Percentiles rank a stretch among this genome's conserved stretches.
Conservation (phyloP, 37 sponge, comb jelly and placozoan genomes). For the Mnemiopsis leidyi region DNA sequence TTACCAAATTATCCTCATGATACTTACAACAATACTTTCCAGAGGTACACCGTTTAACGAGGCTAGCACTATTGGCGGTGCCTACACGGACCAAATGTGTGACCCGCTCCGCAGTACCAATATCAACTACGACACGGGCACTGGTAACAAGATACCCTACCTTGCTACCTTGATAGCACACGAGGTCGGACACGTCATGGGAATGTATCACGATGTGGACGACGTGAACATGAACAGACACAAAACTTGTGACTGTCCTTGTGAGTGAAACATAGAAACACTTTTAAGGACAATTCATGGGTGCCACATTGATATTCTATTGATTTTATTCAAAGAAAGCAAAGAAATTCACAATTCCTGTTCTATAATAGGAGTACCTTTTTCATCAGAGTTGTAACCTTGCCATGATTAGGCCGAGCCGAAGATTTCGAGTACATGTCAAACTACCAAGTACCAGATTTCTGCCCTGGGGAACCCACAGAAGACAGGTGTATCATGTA, state of each 20-base stretch:
- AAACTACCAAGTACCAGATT: background rate
- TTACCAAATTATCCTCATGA: background rate
- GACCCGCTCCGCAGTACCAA: background rate
- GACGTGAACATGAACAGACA: background rate
- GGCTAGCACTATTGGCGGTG: background rate
- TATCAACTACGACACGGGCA: slow-evolving; percentile 3
- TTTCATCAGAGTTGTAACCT: background rate
- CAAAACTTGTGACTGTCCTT: slow-evolving; percentile 31
- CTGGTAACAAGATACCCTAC: background rate
- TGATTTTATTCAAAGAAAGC: too few species aligned
- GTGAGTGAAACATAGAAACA: too few species aligned
- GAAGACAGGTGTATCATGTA: slow-evolving; percentile 33
- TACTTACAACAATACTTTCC: too few species aligned
- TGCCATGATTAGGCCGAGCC: background rate
- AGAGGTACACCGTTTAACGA: background rate
- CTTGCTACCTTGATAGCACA: background rate
- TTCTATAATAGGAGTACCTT: too few species aligned
- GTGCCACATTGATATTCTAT: too few species aligned
- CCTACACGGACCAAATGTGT: slow-evolving; percentile 10
- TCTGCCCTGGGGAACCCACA: background rate
- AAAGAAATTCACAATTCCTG: too few species aligned
- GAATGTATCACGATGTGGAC: slow-evolving; percentile 23
- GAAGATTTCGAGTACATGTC: background rate
- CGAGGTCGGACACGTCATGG: slow-evolving; percentile 34
- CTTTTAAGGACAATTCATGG: too few species aligned